Percentiles rank a stretch among this genome's conserved stretches.
phyloP scores from a whole-genome alignment of 2,888 invertebrate genomes.

The Parthenolecanium corni region DNA sequence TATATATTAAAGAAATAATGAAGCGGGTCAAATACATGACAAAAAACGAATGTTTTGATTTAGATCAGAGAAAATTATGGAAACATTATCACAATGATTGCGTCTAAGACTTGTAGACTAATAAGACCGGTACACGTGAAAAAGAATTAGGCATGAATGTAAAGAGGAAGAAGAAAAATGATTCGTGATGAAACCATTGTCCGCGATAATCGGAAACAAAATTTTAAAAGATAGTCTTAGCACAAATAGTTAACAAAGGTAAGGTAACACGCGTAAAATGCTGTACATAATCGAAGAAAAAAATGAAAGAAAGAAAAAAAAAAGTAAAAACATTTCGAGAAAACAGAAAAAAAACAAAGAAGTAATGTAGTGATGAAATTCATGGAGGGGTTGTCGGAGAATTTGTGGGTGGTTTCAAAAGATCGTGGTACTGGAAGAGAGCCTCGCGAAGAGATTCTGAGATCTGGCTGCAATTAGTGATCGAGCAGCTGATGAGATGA shows the following conservation, averaged over 20 bases:
- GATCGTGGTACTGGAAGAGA: constrained; percentile 73
- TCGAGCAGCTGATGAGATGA: constrained; percentile 66
- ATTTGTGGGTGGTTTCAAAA: constrained; percentile 53
- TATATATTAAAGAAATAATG: background rate
- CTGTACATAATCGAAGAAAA: background rate
- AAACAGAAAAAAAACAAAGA: constrained; percentile 4
- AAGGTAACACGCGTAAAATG: constrained; percentile 15
- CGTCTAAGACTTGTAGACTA: too few species aligned
- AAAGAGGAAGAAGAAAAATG: background rate
- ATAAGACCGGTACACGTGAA: background rate
- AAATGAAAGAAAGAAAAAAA: background rate
- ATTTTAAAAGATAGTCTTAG: background rate
- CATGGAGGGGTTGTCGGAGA: constrained; percentile 18
- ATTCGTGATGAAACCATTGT: background rate
- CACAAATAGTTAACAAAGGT: constrained; percentile 19
- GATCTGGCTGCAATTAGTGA: constrained; percentile 66
- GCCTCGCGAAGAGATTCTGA: constrained; percentile 71
- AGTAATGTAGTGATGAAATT: constrained; percentile 11
- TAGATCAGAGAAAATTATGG: background rate
- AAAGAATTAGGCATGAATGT: background rate
- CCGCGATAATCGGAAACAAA: background rate
- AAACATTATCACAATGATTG: background rate
- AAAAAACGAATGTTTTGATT: constrained; percentile 2
- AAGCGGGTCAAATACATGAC: background rate
- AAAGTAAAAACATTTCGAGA: too few species aligned